These are phyloP conservation scores for Sarcophaga subvicina DNA, from an alignment of 2,888 invertebrate genomes.

Conservation along the genomic window DNA sequence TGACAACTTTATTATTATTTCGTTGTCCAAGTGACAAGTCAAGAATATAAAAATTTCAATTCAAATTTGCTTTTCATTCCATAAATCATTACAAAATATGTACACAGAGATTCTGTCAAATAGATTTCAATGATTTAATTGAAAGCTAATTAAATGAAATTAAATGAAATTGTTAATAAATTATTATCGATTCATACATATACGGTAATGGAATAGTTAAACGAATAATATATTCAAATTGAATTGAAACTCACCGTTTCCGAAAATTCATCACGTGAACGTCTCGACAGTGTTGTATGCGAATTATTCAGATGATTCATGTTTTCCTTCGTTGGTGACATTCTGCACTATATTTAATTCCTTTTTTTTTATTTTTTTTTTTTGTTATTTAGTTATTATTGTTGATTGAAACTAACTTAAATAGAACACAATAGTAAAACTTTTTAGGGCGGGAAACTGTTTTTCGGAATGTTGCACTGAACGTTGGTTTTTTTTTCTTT, in stretches of 20 bases:
- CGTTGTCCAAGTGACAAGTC: constrained; percentile 43
- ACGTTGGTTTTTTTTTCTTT: too few relatives aligned
- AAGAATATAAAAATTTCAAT: constrained; percentile 49
- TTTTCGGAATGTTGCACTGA: too few relatives aligned
- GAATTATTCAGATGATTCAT: constrained; percentile 72
- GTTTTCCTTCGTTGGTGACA: constrained; percentile 80
- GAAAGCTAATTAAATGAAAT: constrained; percentile 4
- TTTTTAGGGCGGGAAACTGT: too few relatives aligned
- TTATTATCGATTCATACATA: too few relatives aligned
- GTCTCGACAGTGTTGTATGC: constrained; percentile 76
- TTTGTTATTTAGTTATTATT: not conserved
- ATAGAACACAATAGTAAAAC: too few relatives aligned
- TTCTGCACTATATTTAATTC: constrained; percentile 28
- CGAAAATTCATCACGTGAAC: constrained; percentile 80
- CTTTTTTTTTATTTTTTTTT: not conserved
- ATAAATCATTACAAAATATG: constrained; percentile 1
- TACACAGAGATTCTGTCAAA: constrained; percentile 16
- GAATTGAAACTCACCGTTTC: constrained; percentile 76
- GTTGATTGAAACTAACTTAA: too few relatives aligned
- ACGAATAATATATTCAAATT: not conserved
- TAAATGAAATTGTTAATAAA: not conserved
- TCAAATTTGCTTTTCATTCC: not conserved
- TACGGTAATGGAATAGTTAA: not conserved
- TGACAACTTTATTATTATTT: constrained; percentile 62
- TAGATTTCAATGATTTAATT: constrained; percentile 42